Percentiles rank a stretch among this genome's conserved stretches.
Conservation (phyloP, 2,113 vertebrate genomes). For the Heterotilapia buettikoferi region DNA sequence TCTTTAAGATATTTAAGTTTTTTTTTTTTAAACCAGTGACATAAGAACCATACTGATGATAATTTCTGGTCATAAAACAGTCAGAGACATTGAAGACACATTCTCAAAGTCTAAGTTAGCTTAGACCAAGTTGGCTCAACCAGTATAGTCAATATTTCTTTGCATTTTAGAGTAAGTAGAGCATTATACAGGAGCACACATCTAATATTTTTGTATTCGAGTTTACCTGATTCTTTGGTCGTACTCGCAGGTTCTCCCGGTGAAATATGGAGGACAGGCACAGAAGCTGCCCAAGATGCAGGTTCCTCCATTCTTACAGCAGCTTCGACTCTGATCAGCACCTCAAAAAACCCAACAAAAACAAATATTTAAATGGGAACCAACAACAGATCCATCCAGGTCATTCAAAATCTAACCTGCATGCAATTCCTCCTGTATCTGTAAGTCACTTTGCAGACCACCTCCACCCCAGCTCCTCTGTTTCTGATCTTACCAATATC, state of each 20-base stretch:
- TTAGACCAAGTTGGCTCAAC: not conserved
- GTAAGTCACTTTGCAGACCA: not conserved
- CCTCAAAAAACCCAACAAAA: slow-evolving; percentile 20
- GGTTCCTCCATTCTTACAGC: slow-evolving; percentile 71
- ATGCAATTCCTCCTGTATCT: not conserved
- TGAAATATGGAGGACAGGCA: slow-evolving; percentile 64
- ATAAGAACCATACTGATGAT: not conserved
- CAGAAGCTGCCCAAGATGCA: slow-evolving; percentile 74
- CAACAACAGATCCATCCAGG: not conserved
- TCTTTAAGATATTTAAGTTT: not conserved
- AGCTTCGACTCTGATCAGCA: slow-evolving; percentile 67
- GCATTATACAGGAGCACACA: not conserved
- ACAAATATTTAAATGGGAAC: not conserved
- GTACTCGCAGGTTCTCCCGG: slow-evolving; percentile 63
- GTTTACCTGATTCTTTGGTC: slow-evolving; percentile 59
- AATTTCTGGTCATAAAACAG: not conserved
- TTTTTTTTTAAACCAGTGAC: not conserved
- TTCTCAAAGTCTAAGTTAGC: not conserved
- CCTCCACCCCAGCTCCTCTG: not conserved
- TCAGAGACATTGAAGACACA: not conserved
- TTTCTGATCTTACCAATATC: not conserved
- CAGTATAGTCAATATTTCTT: not conserved
- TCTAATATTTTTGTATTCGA: not conserved
- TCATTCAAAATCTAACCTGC: not conserved
- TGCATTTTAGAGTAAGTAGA: not conserved